Evolutionary conservation across 2,797 vertebrate species (phyloP).

Genomic region (Spinus olivaceus): DNA sequence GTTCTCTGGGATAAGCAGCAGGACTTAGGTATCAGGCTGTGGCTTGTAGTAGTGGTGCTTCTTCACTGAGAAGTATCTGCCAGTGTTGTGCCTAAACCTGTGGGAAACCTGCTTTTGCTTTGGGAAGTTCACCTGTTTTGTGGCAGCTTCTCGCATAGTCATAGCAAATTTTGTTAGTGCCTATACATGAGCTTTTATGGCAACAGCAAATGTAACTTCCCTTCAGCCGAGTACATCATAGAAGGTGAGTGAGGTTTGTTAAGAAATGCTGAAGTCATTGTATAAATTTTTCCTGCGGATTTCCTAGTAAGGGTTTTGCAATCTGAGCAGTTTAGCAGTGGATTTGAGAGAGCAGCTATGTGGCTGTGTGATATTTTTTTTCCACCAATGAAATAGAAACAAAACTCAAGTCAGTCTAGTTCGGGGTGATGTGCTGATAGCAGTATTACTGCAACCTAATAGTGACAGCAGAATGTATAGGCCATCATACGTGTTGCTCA

Average conservation of each 20-base stretch:
- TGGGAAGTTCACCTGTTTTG: neutral
- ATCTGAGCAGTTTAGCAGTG: neutral
- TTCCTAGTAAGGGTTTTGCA: neutral
- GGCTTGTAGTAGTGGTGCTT: neutral
- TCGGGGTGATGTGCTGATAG: rapidly evolving
- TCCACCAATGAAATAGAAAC: neutral
- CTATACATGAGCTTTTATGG: neutral
- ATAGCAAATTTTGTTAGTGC: neutral
- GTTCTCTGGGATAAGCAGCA: neutral
- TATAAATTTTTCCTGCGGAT: neutral
- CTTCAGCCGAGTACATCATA: neutral
- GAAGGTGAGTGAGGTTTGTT: neutral
- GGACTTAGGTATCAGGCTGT: neutral
- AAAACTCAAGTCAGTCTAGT: neutral
- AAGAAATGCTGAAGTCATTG: neutral
- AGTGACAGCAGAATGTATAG: neutral
- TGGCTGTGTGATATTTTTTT: neutral
- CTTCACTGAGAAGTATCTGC: neutral
- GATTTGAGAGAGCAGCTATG: neutral
- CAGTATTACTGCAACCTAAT: neutral
- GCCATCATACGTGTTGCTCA: neutral
- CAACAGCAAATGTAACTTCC: neutral
- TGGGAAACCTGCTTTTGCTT: neutral
- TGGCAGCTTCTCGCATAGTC: rapidly evolving
- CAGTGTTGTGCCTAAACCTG: neutral